Evolutionary conservation across 2,113 vertebrate species (phyloP), one percentile per base, ranked within the genome.

Genomic region (Cichladusa arquata): DNA sequence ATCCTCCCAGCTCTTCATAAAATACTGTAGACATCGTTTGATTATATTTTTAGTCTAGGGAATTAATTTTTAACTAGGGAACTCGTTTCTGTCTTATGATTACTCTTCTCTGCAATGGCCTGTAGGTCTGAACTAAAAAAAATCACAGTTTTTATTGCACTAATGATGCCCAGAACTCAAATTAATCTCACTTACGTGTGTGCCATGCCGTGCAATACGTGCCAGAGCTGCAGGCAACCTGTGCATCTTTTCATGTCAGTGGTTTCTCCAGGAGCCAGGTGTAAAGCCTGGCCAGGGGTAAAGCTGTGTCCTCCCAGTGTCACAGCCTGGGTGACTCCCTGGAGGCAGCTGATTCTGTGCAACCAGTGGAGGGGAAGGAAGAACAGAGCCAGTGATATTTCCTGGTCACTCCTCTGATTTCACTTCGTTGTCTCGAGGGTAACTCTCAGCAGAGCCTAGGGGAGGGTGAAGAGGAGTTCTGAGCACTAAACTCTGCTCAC

Each of bases 41-140:
- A 97, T 96, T 96, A 86, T 95, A 96, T 96, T 97, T 97, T 97
- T 97, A 96, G 94, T 95, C 92, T 88, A 78, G 92, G 82, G 94
- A 96, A 96, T 95, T 97, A 96, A 96, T 97, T 96, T 96, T 96
- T 96, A 96, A 96, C 88, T 90, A 95, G 95, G 82, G 67, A 94
- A 84, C 93, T 96, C 31, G 17, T 92, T 95, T 95, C 85, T 93
- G 60, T 88, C 90, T 81, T 92, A 88, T 93, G 94, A 95, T 95
- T 94, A 93, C 88, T 83, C 90, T 91, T 92, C 71, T 83, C 72
- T 3, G 3, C 90, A 81, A 93, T 94, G 94, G 95, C 94, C 96
- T 90, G 92, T 96, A 93, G 95, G 95, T 92, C 83, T 95, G 88
- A 86, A 88, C 92, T 94, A 92, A 95, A 96, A 92, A 78, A 95